Base-by-base conservation (phyloP, 2,888 invertebrate species). In the Selenia dentaria region DNA sequence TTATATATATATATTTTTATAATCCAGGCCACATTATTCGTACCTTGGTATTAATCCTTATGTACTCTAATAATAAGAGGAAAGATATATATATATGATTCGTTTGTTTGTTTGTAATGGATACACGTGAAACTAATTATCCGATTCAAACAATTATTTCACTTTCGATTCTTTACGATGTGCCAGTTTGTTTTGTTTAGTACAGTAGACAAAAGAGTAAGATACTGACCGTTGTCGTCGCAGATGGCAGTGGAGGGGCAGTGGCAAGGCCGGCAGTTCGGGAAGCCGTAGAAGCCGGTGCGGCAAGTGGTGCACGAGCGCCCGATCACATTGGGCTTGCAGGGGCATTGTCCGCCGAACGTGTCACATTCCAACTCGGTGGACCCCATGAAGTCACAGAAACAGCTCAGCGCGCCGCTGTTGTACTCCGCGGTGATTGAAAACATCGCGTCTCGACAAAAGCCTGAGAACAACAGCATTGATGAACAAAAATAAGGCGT, bases 331-430 rank as follows among this genome's bases (percentile, higher is more conserved):
- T 99, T 96, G 0, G 95, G 93, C 68, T 95, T 95, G 80, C 99
- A 99, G 2, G 94, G 93, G 77, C 99, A 99, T 79, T 99, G 98
- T 0, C 99, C 99, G 0, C 99, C 99, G 76, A 98, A 99, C 25
- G 94, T 93, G 53, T 96, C 95, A 74, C 99, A 99, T 63, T 96
- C 95, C 72, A 98, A 96, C 36, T 92, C 89, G 0, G 91, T 93
- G 0, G 98, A 96, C 0, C 99, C 99, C 46, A 94, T 94, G 64
- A 94, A 94, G 76, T 98, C 95, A 75, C 99, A 99, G 54, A 94
- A 92, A 67, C 99, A 99, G 0, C 94, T 92, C 27, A 97, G 76
- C 0, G 99, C 98, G 0, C 98, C 98, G 59, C 96, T 95, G 81
- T 99, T 99, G 88, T 98, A 99, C 47, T 97, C 96, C 0, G 98